A percentile compares a stretch with the other conserved stretches of the same genome.
Evolutionary conservation across 2,113 vertebrate genomes (phyloP).

Genomic region (Lycocorax pyrrhopterus): DNA sequence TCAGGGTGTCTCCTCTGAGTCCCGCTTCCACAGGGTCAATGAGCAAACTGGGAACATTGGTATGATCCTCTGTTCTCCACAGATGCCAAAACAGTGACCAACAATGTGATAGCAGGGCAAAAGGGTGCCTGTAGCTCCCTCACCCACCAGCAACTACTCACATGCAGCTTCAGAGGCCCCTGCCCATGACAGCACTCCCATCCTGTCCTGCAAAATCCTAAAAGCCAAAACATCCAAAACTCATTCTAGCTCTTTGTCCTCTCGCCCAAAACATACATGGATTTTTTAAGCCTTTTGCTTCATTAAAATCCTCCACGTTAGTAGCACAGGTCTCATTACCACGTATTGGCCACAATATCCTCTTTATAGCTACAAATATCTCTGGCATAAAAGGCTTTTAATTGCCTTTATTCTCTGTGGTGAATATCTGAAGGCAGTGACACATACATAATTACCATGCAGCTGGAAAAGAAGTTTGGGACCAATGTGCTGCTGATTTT

Average conservation of each 20-base stretch:
- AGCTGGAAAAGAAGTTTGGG: neutral
- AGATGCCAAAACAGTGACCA: neutral
- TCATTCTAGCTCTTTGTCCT: neutral
- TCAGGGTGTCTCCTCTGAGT: neutral
- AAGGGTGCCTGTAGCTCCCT: neutral
- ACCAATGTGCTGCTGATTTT: neutral
- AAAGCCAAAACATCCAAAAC: neutral
- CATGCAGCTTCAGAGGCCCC: neutral
- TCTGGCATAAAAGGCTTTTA: neutral
- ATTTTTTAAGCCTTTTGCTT: neutral
- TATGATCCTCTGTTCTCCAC: neutral
- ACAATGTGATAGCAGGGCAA: neutral
- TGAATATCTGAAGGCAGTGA: neutral
- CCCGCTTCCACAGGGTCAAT: neutral
- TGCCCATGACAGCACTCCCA: neutral
- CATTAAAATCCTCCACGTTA: neutral
- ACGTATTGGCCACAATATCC: neutral
- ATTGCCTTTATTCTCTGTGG: neutral
- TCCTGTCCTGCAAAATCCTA: neutral
- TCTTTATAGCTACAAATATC: neutral
- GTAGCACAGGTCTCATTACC: neutral
- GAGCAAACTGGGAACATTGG: neutral
- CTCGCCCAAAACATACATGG: neutral
- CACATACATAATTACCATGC: neutral
- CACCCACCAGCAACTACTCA: neutral